Evolutionary conservation across 2,797 vertebrate species (phyloP).

Genomic region (Sebastes iracundus): DNA sequence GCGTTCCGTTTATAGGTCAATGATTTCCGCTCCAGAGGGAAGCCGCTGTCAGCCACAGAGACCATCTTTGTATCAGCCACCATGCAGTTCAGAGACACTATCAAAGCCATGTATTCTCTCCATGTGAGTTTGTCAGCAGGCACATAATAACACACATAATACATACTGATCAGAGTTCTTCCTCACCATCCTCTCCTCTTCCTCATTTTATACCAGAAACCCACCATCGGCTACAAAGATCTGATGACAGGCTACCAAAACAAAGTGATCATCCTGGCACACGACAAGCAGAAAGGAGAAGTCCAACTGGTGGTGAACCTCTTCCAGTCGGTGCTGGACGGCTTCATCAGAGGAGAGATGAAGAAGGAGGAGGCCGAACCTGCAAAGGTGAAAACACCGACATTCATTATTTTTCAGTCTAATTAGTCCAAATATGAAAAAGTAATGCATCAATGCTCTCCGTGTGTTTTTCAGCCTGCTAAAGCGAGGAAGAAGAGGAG

Average conservation of each 20-base stretch:
- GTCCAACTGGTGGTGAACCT: slow-evolving; percentile 95
- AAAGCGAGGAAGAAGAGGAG: slow-evolving; percentile 95
- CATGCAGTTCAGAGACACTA: slow-evolving; percentile 91
- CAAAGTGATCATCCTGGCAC: slow-evolving; percentile 88
- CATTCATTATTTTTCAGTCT: neutral
- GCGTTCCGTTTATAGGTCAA: slow-evolving; percentile 85
- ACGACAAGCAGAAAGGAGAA: slow-evolving; percentile 88
- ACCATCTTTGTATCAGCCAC: slow-evolving; percentile 94
- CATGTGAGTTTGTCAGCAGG: slow-evolving; percentile 82
- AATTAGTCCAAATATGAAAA: neutral
- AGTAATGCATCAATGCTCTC: neutral
- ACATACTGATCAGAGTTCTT: neutral
- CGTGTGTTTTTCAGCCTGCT: slow-evolving; percentile 80
- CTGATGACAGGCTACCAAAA: slow-evolving; percentile 95
- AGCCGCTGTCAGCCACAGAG: slow-evolving; percentile 89
- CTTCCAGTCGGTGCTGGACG: slow-evolving; percentile 96
- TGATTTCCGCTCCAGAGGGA: slow-evolving; percentile 89
- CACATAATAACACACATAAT: neutral
- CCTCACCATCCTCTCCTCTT: neutral
- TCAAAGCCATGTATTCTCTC: slow-evolving; percentile 96
- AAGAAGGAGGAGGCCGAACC: slow-evolving; percentile 92
- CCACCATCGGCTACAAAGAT: slow-evolving; percentile 90
- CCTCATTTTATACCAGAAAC: slow-evolving; percentile 69
- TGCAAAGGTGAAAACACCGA: slow-evolving; percentile 84
- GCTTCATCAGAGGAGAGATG: slow-evolving; percentile 92